These are phyloP conservation scores for Coptotermes formosanus DNA, from an alignment of 1,140 invertebrate species.

Conservation along the genomic window DNA sequence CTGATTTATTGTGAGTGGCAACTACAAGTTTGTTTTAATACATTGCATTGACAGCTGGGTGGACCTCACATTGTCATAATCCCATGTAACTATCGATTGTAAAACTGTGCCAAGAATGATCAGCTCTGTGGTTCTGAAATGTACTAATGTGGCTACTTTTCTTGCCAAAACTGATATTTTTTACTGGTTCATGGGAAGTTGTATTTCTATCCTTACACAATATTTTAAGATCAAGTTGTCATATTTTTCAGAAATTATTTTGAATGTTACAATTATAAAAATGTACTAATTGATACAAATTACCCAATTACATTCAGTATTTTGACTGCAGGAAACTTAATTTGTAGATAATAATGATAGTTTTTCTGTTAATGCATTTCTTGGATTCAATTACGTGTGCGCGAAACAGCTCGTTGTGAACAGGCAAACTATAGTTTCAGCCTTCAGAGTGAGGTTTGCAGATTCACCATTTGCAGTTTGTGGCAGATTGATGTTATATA, in stretches of 20 bases:
- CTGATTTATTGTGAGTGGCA: too few species aligned
- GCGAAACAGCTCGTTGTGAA: background rate
- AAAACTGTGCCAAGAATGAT: too few species aligned
- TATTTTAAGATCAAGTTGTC: background rate
- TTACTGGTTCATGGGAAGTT: too few species aligned
- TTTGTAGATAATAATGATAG: background rate
- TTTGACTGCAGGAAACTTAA: background rate
- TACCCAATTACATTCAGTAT: background rate
- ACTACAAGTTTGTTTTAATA: too few species aligned
- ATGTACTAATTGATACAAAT: background rate
- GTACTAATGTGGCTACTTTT: too few species aligned
- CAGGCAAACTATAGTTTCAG: background rate
- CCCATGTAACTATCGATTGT: too few species aligned
- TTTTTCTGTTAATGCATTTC: background rate
- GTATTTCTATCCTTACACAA: too few species aligned
- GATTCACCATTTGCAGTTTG: background rate
- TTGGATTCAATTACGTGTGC: background rate
- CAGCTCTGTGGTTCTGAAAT: too few species aligned
- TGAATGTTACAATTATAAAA: background rate
- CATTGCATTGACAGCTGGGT: too few species aligned
- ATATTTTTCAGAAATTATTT: background rate
- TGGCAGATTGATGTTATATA: background rate
- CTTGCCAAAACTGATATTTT: too few species aligned
- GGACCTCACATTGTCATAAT: too few species aligned
- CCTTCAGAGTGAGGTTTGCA: background rate